Evolutionary conservation across 2,113 vertebrate genomes (phyloP).

Genomic region (Manacus vitellinus): DNA sequence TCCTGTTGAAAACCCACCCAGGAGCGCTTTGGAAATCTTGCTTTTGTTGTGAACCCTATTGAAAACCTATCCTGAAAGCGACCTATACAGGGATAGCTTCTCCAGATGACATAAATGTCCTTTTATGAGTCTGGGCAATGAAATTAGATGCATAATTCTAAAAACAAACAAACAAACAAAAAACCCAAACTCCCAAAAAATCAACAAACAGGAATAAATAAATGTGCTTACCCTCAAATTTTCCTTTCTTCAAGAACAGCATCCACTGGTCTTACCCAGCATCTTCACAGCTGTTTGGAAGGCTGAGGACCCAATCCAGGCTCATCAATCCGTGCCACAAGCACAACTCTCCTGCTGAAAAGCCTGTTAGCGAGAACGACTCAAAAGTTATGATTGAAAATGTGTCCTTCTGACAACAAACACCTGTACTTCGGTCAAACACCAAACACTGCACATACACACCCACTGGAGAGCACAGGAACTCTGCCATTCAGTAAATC

Average conservation of each 20-base stretch:
- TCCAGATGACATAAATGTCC: background rate
- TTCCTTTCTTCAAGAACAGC: background rate
- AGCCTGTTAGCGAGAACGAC: background rate
- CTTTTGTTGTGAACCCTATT: background rate
- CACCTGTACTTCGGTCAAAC: background rate
- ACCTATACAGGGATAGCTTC: background rate
- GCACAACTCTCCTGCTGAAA: background rate
- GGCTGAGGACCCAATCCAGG: background rate
- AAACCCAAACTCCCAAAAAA: background rate
- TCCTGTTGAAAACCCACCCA: background rate
- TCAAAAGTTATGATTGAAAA: background rate
- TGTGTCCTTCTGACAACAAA: background rate
- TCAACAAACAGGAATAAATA: background rate
- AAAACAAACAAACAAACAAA: background rate
- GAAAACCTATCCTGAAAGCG: background rate
- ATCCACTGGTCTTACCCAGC: background rate
- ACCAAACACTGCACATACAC: background rate
- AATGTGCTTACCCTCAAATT: background rate
- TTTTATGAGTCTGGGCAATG: background rate
- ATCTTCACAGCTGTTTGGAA: background rate
- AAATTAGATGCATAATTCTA: background rate
- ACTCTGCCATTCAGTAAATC: background rate
- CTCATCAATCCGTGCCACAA: background rate
- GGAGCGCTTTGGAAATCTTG: background rate
- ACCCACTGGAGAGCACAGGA: background rate